Evolutionary conservation across 2,888 invertebrate species (phyloP).

Genomic region (Artemia sinica): DNA sequence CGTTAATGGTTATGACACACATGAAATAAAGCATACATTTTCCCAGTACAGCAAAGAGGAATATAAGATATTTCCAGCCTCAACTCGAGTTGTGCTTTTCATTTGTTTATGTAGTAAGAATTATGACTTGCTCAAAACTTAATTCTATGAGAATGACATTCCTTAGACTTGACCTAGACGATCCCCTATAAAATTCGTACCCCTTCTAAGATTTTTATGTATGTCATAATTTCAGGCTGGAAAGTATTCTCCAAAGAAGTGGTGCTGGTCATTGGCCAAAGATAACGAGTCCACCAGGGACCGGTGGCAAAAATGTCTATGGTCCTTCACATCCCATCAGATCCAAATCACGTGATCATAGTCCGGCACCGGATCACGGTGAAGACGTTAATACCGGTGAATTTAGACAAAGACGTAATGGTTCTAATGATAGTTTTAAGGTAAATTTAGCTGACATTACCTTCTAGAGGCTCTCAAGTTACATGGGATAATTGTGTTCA

Average conservation of each 20-base stretch:
- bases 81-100: too few relatives aligned
- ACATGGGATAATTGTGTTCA: background rate
- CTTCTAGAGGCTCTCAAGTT: background rate
- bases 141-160: too few relatives aligned
- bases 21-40: too few relatives aligned
- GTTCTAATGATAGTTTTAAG: constrained; percentile 67
- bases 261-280: constrained; percentile 21
- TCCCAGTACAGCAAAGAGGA: too few relatives aligned
- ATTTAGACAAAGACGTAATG: constrained; percentile 43
- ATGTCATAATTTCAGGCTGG: background rate
- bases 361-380: constrained; percentile 1
- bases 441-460: constrained; percentile 33
- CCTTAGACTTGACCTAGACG: too few relatives aligned
- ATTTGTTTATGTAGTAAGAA: too few relatives aligned
- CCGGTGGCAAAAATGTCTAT: background rate
- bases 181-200: too few relatives aligned
- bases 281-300: constrained; percentile 4
- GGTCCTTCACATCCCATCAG: background rate
- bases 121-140: too few relatives aligned
- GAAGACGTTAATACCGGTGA: constrained; percentile 13
- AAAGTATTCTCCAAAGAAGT: constrained; percentile 20
- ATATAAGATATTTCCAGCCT: too few relatives aligned
- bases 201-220: background rate
- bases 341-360: constrained; percentile 1
- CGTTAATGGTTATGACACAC: too few relatives aligned